These are phyloP conservation scores for Apis dorsata DNA, from an alignment of 1,140 invertebrate species.

Conservation along the genomic window DNA sequence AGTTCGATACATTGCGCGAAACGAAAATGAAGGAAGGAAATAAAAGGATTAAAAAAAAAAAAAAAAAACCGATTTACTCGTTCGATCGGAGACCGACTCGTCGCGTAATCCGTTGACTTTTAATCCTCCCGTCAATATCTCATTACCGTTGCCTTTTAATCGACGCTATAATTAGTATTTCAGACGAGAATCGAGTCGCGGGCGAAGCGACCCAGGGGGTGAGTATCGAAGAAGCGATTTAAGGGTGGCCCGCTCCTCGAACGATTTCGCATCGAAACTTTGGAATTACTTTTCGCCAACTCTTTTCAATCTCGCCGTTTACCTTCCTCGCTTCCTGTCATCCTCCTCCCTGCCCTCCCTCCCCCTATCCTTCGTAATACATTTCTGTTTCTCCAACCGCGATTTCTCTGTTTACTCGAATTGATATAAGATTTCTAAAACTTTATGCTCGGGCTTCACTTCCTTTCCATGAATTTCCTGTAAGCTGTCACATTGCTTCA, in stretches of 20 bases:
- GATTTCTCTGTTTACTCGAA: slow-evolving; percentile 47
- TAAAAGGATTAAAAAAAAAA: background rate
- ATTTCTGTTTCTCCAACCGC: slow-evolving; percentile 43
- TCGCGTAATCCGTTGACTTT: background rate
- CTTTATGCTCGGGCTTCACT: slow-evolving; percentile 11
- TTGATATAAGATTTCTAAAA: slow-evolving; percentile 34
- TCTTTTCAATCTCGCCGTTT: slow-evolving; percentile 53
- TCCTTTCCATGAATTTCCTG: background rate
- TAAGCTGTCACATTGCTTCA: background rate
- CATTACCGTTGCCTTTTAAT: slow-evolving; percentile 55
- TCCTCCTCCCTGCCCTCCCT: background rate
- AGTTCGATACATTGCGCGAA: too few relatives aligned
- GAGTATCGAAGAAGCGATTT: slow-evolving; percentile 71
- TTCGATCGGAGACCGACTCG: background rate
- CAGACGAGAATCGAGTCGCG: slow-evolving; percentile 40
- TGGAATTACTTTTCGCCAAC: slow-evolving; percentile 71
- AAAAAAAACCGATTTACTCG: background rate
- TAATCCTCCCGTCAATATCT: slow-evolving; percentile 1
- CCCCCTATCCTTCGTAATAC: slow-evolving; percentile 14
- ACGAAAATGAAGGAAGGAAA: background rate
- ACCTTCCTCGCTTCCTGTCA: background rate
- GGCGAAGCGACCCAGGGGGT: slow-evolving; percentile 34
- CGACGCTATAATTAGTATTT: slow-evolving; percentile 67
- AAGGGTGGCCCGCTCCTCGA: slow-evolving; percentile 54
- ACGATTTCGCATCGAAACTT: slow-evolving; percentile 68